Evolutionary conservation across 2,888 invertebrate genomes (phyloP), one percentile per base, ranked within the genome.

Genomic region (Mellilla xanthometata): DNA sequence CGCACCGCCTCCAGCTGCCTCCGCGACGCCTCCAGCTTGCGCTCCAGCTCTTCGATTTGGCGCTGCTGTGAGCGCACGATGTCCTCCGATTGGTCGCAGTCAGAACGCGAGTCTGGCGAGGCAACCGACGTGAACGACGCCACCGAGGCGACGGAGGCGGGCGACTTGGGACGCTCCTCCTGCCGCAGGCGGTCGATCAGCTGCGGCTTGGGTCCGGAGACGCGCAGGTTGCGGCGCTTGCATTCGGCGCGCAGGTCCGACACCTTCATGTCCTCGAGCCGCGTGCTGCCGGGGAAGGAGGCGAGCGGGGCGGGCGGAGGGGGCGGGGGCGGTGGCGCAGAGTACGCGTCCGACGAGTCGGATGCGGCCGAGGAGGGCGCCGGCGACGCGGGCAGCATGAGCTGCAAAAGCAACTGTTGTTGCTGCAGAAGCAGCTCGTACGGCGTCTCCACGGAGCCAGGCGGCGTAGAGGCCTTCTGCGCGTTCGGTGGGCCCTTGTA

Each of bases 191-290:
- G 92, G 75, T 99, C 98, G 45, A 99, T 95, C 28, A 99, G 87
- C 73, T 98, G 97, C 5, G 98, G 97, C 75, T 99, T 99, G 0
- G 98, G 95, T 0, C 99, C 99, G 7, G 98, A 98, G 0, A 99
- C 99, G 3, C 98, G 97, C 49, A 99, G 89, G 79, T 95, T 98
- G 34, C 99, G 93, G 45, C 96, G 95, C 81, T 98, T 99, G 63
- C 98, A 92, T 77, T 99, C 98, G 44, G 95, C 95, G 76, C 98
- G 97, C 58, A 99, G 90, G 74, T 99, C 98, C 51, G 96, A 97
- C 28, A 88, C 98, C 90, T 98, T 98, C 96, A 98, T 96, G 70
- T 98, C 98, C 76, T 98, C 97, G 65, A 98, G 90, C 51, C 96
- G 94, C 12, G 93, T 67, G 41, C 62, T 51, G 12, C 84, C 76